A percentile compares a stretch with the other conserved stretches of the same genome.
phyloP scores from a whole-genome alignment of 2,113 vertebrate genomes.

The Orthonyx spaldingii region DNA sequence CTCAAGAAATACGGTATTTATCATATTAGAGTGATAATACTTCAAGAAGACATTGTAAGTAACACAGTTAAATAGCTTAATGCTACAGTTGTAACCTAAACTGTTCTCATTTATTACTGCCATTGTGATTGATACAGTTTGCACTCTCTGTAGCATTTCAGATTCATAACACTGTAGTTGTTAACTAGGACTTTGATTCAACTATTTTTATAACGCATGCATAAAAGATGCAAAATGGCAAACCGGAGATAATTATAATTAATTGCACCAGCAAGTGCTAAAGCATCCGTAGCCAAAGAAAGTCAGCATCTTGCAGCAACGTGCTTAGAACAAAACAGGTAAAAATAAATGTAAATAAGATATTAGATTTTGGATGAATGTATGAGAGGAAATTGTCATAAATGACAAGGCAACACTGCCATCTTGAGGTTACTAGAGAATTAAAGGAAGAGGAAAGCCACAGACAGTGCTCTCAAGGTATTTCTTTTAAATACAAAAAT shows the following conservation, averaged over 20 bases:
- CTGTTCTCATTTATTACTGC: neutral
- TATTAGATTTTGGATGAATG: neutral
- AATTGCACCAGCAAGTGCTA: neutral
- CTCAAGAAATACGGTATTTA: neutral
- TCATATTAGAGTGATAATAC: neutral
- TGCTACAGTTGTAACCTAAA: neutral
- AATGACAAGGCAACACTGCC: slow-evolving; percentile 14
- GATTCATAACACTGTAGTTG: neutral
- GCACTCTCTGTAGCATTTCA: neutral
- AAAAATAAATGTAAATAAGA: neutral
- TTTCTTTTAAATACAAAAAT: neutral
- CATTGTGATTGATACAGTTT: neutral
- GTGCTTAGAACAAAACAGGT: neutral
- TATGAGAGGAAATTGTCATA: neutral
- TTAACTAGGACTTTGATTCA: neutral
- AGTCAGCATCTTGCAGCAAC: neutral
- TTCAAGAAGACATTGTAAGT: neutral
- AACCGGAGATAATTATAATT: neutral
- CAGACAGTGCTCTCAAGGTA: neutral
- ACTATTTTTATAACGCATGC: neutral
- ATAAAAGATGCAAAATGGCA: neutral
- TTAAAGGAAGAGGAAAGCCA: neutral
- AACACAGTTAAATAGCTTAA: neutral
- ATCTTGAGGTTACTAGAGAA: slow-evolving; percentile 35
- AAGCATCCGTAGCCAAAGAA: neutral